Conservation (phyloP, 2,113 vertebrate species). For the Zosterops pallidus region DNA sequence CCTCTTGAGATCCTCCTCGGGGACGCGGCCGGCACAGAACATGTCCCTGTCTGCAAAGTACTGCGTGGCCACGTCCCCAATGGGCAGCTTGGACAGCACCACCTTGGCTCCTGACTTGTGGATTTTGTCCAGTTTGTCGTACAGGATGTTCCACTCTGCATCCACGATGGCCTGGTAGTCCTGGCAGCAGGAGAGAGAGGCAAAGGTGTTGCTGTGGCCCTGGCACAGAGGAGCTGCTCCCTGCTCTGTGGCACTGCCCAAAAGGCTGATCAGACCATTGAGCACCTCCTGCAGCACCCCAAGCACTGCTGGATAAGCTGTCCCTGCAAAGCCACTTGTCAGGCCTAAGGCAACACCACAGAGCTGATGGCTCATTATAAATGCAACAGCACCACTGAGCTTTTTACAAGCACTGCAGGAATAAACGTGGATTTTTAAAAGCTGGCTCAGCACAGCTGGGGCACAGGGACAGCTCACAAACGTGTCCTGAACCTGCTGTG, state of each 20-base stretch:
- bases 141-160: constrained; percentile 97
- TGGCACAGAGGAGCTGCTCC: neutral
- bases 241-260: neutral
- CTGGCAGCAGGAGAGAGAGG: constrained; percentile 53
- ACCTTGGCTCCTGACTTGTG: constrained; percentile 92
- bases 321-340: neutral
- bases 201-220: rapidly evolving
- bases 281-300: no score
- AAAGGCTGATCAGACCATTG: neutral
- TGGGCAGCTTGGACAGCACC: constrained; percentile 92
- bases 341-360: neutral
- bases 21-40: constrained; percentile 95
- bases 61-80: constrained; percentile 95
- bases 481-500: neutral
- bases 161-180: constrained; percentile 98
- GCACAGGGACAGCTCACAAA: neutral
- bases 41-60: constrained; percentile 96
- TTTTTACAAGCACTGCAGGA: no score
- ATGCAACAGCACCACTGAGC: no score
- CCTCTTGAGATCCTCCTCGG: constrained; percentile 93
- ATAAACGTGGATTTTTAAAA: no score
- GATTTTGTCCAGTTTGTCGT: constrained; percentile 96
- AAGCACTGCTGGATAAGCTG: neutral
- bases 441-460: neutral
- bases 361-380: no score